A percentile compares a stretch with the other conserved stretches of the same genome.
Conservation (phyloP, 2,888 invertebrate genomes). For the Lepetodrilus schrolli region DNA sequence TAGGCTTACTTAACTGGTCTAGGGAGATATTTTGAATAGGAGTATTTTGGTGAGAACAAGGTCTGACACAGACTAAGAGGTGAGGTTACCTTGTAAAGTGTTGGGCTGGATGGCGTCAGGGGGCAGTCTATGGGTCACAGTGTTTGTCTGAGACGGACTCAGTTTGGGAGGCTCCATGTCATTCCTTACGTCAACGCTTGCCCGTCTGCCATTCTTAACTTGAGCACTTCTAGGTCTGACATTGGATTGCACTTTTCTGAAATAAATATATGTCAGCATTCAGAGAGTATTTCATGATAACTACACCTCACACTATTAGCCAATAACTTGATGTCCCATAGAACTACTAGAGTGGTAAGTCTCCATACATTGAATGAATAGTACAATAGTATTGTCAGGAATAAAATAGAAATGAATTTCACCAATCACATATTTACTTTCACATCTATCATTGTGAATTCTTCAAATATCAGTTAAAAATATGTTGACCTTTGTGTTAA, state of each 20-base stretch:
- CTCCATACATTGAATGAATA: not conserved
- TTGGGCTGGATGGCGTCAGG: not conserved
- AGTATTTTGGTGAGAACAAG: not conserved
- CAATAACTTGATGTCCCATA: not conserved
- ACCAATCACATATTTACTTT: not conserved
- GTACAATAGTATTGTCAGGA: not conserved
- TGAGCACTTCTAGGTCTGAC: constrained; percentile 16
- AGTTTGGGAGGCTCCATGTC: not conserved
- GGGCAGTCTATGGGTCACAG: constrained; percentile 25
- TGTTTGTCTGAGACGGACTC: not conserved
- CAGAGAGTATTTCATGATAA: not conserved
- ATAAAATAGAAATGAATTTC: not conserved
- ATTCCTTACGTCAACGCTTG: not conserved
- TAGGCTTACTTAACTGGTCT: no score
- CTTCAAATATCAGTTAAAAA: no score
- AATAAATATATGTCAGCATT: no score
- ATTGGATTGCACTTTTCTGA: not conserved
- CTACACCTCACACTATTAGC: not conserved
- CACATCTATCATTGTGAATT: no score
- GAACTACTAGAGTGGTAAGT: not conserved
- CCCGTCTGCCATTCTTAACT: not conserved
- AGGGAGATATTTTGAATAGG: not conserved
- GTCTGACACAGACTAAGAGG: not conserved
- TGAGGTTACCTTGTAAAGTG: no score
- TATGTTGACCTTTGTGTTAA: no score